A percentile compares a stretch with the other conserved stretches of the same genome.
phyloP scores from a whole-genome alignment of 2,113 vertebrate genomes.

The Cynoglossus semilaevis region DNA sequence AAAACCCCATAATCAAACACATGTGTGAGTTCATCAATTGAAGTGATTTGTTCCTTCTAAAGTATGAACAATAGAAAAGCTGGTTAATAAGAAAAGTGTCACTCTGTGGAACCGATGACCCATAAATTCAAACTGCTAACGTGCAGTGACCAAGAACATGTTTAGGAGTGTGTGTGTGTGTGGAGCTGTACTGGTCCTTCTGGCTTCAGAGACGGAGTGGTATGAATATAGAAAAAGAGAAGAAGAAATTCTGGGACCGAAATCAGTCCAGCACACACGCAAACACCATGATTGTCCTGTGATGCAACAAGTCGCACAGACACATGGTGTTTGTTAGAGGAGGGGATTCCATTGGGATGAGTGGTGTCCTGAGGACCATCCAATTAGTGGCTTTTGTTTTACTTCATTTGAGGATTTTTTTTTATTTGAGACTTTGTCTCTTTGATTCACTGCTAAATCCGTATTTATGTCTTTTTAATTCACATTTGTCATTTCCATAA shows the following conservation, averaged over 20 bases:
- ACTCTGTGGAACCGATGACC: too few species aligned
- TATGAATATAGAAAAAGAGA: conserved; percentile 6
- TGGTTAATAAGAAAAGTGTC: too few species aligned
- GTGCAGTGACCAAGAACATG: too few species aligned
- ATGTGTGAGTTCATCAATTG: conserved; percentile 21
- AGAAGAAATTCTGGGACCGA: conserved; percentile 11
- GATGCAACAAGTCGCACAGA: conserved; percentile 18
- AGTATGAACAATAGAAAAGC: too few species aligned
- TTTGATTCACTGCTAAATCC: not conserved
- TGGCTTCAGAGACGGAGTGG: conserved; percentile 3
- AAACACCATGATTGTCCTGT: conserved; percentile 19
- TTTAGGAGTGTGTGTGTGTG: too few species aligned
- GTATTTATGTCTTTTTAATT: too few species aligned
- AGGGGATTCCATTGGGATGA: not conserved
- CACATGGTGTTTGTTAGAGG: not conserved
- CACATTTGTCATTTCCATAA: too few species aligned
- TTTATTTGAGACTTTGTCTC: not conserved
- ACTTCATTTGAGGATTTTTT: not conserved
- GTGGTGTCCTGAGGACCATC: not conserved
- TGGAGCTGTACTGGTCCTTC: too few species aligned
- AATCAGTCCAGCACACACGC: conserved; percentile 6
- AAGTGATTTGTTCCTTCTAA: too few species aligned
- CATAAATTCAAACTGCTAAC: too few species aligned
- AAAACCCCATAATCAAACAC: conserved; percentile 28
- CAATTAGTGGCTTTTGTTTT: too few species aligned